Base-by-base conservation (phyloP, 1,140 invertebrate species). In the Archegozetes longisetosus region DNA sequence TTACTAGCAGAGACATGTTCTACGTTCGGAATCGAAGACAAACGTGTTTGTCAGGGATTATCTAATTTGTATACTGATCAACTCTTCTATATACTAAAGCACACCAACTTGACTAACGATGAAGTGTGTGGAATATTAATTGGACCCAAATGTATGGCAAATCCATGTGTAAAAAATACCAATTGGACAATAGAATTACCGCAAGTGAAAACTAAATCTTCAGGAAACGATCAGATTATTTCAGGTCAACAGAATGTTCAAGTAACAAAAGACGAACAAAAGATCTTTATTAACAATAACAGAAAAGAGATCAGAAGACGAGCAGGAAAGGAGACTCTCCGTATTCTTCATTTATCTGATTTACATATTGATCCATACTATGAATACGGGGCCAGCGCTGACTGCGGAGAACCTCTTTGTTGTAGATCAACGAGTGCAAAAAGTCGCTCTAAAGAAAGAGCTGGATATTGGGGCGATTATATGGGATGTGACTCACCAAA, bases 311-410 rank as follows among this genome's bases (percentile, higher is more conserved):
- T 9, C 17, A 17, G 32, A 40, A 9, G 6, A 9, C 6, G 6
- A 9, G 32, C 6, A 9, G 32, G 17, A 9, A 40, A 40, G 6
- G 17, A 40, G 17, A 32, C 28, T 58, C 48, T 90, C 67, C 90
- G 89, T 77, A 87, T 93, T 9, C 75, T 94, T 6, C 90, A 94
- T 68, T 80, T 94, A 53, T 91, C 88, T 1, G 90, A 93, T 69
- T 91, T 88, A 0, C 89, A 93, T 71, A 90, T 85, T 67, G 90
- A 94, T 75, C 86, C 87, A 0, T 86, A 88, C 66, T 93, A 94
- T 67, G 81, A 83, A 60, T 86, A 89, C 76, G 88, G 86, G 60
- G 79, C 84, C 2, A 88, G 90, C 68, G 88, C 88, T 0, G 84
- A 88, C 58, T 94, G 89, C 71, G 82, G 83, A 63, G 88, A 92